Evolutionary conservation across 2,888 invertebrate genomes (phyloP).

Genomic region (Smittia aterrima): DNA sequence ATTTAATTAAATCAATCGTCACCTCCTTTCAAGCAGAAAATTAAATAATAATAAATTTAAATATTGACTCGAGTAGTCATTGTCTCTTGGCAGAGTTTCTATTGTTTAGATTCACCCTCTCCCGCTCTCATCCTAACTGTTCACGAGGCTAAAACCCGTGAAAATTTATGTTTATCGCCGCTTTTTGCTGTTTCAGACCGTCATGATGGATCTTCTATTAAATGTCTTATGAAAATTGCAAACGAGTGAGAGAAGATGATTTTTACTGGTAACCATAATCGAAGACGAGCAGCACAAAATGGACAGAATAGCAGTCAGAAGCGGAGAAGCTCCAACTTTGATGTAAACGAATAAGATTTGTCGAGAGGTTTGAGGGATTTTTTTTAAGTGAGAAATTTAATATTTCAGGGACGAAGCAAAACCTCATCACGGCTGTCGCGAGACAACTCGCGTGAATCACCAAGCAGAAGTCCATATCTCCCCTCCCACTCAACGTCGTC

Average conservation of each 20-base stretch:
- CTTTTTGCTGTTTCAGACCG: background rate
- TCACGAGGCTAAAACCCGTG: background rate
- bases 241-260: conserved; percentile 57
- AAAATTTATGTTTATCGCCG: conserved; percentile 4
- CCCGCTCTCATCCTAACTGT: background rate
- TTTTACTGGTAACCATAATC: conserved; percentile 67
- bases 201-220: conserved; percentile 27
- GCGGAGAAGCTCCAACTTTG: conserved; percentile 46
- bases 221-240: conserved; percentile 21
- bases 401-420: conserved; percentile 26
- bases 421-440: conserved; percentile 19
- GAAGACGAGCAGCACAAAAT: conserved; percentile 57
- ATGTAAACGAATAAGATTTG: conserved; percentile 44
- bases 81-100: background rate
- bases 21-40: conserved; percentile 32
- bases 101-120: background rate
- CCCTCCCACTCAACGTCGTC: conserved; percentile 20
- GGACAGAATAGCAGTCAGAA: conserved; percentile 51
- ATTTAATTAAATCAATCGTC: conserved; percentile 14
- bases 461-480: conserved; percentile 22
- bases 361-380: background rate
- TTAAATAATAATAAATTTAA: conserved; percentile 33
- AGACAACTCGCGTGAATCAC: conserved; percentile 19
- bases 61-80: background rate
- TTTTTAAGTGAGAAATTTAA: background rate